Base-by-base conservation (phyloP, 2,113 vertebrate species). In the Serilophus lunatus region DNA sequence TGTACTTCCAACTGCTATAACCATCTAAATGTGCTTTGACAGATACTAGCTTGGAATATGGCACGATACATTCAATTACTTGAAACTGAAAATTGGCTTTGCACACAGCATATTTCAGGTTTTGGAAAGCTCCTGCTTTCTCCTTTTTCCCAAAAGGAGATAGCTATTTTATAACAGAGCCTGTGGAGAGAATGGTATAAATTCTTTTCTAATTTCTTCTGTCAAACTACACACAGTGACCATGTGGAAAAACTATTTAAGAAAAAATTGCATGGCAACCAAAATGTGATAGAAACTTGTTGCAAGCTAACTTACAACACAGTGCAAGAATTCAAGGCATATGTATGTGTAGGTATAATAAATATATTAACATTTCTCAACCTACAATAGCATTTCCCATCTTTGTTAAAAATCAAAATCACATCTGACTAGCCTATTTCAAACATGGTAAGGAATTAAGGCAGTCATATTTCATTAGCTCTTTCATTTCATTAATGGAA, bases 211-310 rank as follows among this genome's bases (percentile, higher is more conserved):
- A 45, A 65, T 86, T 84, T 91, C 11, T 89, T 79, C 61, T 93
- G 38, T 82, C 36, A 66, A 93, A 86, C 54, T 36, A 86, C 53
- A 53, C 44, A 45, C 5, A 66, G 19, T 7, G 19, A 70, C 77
- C 72, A 66, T 42, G n/a, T 89, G 86, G 77, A 86, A 95, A 86
- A 95, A n/a, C 61, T 65, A 71, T 89, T 86, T 79, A 66, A 75
- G 56, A 86, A 86, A 86, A 36, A 86, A 60, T 18, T 70, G 44
- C 50, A 69, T 26, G 71, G 40, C 56, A 86, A 86, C 33, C 86
- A 45, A 69, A 78, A 75, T 14, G 22, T 54, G 50, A 88, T 66
- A 78, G 38, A 60, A 91, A 69, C 14, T 36, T 56, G 20, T 71
- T 61, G 25, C 9, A 14, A 91, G 33, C 33, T 89, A 78, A n/a